Base-by-base conservation (phyloP, 30 jellyfish, hydroid and myxozoan genomes). In the Aurelia sp. region DNA sequence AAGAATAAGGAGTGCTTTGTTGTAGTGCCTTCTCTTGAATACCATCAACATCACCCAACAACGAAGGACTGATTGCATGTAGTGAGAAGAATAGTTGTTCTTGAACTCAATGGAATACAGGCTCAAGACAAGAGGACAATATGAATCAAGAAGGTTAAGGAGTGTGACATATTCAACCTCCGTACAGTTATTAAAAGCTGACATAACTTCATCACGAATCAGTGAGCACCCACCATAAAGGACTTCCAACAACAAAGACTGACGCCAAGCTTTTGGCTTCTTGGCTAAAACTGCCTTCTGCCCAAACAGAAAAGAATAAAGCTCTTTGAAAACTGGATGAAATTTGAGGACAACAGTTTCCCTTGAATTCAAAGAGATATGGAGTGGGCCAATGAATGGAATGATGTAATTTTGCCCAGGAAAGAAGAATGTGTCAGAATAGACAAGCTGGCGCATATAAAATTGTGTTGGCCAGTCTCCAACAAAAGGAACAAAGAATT, bases 401-500 rank as follows among this genome's bases (percentile, higher is more conserved):
- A 77, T 35, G 47, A 77, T 58, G 27, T 77, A 23, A 20, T 64
- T 77, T 48, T 60, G 78, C 58, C 40, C 35, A 1, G 40, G 22
- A 52, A 61, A 22, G 62, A 77, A 44, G 66, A 21, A 44, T 48
- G 69, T 31, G 16, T 20, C 33, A 30, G 73, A 79, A 79, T 48
- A 79, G 41, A 50, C 70, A 16, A 62, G 27, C 60, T 63, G 89
- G 33, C 81, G 80, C 81, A 79, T 79, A 50, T 63, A 79, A 79
- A 79, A 79, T 65, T 79, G 89, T 19, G 81, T 79, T 9, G 89
- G 81, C 89, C 89, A 79, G 59, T 79, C 89, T 20, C 80, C 89
- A 47, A 79, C 72, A 63, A 79, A 64, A 13, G 89, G 89, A 62
- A 66, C 89, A 79, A 79, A 79, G 81, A 64, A 79, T 64, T 65